phyloP scores from a whole-genome alignment of 2,113 vertebrate genomes.

The Symphodus melops region DNA sequence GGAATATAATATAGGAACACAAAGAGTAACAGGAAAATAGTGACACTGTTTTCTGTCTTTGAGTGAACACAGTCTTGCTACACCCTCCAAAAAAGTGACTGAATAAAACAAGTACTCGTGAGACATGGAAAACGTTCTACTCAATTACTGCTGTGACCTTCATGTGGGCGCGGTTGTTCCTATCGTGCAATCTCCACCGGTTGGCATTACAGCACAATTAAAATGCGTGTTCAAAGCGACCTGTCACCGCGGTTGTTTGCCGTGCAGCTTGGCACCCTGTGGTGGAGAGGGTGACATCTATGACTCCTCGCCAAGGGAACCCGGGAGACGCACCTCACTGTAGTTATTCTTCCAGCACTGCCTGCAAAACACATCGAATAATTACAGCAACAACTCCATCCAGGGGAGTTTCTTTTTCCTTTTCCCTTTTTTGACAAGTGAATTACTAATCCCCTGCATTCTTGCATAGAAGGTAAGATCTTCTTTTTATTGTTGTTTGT shows the following conservation, averaged over 20 bases:
- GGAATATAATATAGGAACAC: neutral
- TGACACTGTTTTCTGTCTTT: neutral
- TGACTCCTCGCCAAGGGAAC: conserved; percentile 71
- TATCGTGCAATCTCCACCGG: conserved; percentile 63
- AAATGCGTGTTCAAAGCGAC: conserved; percentile 70
- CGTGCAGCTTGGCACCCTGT: conserved; percentile 68
- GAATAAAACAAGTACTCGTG: neutral
- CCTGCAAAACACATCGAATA: conserved; percentile 40
- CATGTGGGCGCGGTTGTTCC: conserved; percentile 69
- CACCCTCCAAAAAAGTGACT: conserved; percentile 19
- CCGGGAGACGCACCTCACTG: conserved; percentile 49
- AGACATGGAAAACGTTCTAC: conserved; percentile 16
- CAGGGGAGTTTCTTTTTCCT: conserved; percentile 10
- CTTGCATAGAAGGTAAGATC: conserved; percentile 64
- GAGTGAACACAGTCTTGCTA: neutral
- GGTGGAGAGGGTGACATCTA: conserved; percentile 71
- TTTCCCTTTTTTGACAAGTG: neutral
- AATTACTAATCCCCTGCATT: conserved; percentile 3
- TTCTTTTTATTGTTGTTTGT: neutral
- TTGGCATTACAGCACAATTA: conserved; percentile 75
- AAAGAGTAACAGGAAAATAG: neutral
- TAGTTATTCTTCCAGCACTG: conserved; percentile 41
- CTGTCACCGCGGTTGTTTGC: conserved; percentile 68
- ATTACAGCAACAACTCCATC: conserved; percentile 40
- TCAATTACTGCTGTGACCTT: conserved; percentile 68